Evolutionary conservation across 2,113 vertebrate genomes (phyloP).

Genomic region (Sorex araneus): DNA sequence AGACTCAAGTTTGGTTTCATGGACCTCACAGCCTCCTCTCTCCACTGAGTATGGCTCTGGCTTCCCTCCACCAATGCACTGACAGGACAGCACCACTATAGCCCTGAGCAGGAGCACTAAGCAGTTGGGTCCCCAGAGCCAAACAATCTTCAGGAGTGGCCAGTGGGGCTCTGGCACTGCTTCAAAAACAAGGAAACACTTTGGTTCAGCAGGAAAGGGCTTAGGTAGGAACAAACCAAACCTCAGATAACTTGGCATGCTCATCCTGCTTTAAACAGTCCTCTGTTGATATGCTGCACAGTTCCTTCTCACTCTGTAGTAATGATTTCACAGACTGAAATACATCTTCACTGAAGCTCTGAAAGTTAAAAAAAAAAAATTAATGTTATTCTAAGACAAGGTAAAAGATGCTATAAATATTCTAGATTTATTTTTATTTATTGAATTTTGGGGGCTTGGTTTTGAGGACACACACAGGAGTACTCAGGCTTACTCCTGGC

Average conservation of each 20-base stretch:
- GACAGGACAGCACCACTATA: too few relatives aligned
- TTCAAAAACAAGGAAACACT: neutral
- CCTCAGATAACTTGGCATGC: constrained; percentile 91
- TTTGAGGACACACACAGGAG: too few relatives aligned
- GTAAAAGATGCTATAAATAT: neutral
- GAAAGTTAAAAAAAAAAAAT: constrained; percentile 72
- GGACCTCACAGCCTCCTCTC: too few relatives aligned
- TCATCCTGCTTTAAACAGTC: constrained; percentile 88
- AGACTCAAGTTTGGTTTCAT: too few relatives aligned
- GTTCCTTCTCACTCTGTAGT: constrained; percentile 94
- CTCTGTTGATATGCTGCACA: constrained; percentile 92
- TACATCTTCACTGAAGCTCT: constrained; percentile 94
- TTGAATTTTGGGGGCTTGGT: neutral
- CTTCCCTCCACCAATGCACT: too few relatives aligned
- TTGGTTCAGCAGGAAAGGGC: neutral
- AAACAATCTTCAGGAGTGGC: too few relatives aligned
- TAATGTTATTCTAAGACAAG: constrained; percentile 38
- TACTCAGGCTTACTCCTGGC: too few relatives aligned
- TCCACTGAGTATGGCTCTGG: too few relatives aligned
- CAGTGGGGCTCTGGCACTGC: too few relatives aligned
- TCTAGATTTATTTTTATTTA: constrained; percentile 11
- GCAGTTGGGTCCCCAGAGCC: too few relatives aligned
- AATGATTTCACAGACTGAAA: constrained; percentile 92
- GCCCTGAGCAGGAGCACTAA: too few relatives aligned
- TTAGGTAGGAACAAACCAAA: constrained; percentile 85